phyloP scores from a whole-genome alignment of 2,797 vertebrate genomes.

The Pseudochromis fuscus region DNA sequence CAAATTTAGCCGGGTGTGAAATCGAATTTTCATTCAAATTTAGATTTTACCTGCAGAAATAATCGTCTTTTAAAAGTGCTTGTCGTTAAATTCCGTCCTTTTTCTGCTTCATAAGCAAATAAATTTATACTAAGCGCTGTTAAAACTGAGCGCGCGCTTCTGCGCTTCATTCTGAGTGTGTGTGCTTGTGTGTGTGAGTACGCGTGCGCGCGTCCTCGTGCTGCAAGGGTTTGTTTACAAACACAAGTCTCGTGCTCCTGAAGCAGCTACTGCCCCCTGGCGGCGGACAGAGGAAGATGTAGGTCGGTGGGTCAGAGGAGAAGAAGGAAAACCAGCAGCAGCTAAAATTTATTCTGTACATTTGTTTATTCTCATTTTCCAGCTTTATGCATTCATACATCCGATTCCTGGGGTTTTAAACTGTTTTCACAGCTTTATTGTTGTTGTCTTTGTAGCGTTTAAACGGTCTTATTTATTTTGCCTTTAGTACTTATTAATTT shows the following conservation, averaged over 20 bases:
- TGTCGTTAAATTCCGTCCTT: too few species aligned
- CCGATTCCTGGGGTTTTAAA: too few species aligned
- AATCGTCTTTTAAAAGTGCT: too few species aligned
- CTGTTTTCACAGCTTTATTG: too few species aligned
- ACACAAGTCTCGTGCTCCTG: conserved; percentile 71
- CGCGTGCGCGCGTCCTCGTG: conserved; percentile 25
- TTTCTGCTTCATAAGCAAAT: too few species aligned
- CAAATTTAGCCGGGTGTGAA: too few species aligned
- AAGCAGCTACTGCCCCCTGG: conserved; percentile 63
- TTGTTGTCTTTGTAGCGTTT: too few species aligned
- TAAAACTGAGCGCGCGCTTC: conserved; percentile 7
- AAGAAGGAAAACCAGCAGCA: conserved; percentile 8
- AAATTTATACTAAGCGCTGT: neutral
- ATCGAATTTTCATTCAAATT: too few species aligned
- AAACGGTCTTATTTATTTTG: too few species aligned
- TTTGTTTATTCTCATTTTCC: neutral
- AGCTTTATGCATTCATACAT: neutral
- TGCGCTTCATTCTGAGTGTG: too few species aligned
- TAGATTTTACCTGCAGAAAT: too few species aligned
- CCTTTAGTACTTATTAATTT: too few species aligned
- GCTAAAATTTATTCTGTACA: neutral
- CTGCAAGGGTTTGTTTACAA: conserved; percentile 85
- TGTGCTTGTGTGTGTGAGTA: neutral
- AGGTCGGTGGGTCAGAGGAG: conserved; percentile 58
- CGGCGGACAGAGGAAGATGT: conserved; percentile 34